These are phyloP conservation scores for Stenodera caucasica DNA, from an alignment of 2,888 invertebrate genomes.

Conservation along the genomic window DNA sequence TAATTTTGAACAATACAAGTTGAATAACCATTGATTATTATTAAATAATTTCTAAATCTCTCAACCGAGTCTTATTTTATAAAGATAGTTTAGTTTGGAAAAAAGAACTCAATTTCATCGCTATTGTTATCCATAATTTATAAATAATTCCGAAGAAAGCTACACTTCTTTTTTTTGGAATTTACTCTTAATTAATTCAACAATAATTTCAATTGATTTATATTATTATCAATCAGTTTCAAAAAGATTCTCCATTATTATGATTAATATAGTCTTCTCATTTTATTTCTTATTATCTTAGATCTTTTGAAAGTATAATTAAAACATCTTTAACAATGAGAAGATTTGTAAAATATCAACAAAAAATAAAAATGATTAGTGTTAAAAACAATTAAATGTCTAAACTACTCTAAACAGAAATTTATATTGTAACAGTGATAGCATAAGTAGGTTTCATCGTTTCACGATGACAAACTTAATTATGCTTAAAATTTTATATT, in stretches of 20 bases:
- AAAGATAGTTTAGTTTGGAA: neutral
- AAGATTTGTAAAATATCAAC: neutral
- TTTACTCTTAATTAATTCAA: neutral
- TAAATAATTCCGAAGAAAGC: neutral
- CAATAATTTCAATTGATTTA: neutral
- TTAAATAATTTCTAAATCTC: neutral
- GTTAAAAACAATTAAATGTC: conserved; percentile 11
- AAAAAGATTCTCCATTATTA: neutral
- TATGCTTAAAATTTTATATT: neutral
- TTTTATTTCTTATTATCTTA: neutral
- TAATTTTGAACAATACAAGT: conserved; percentile 3
- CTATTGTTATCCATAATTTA: neutral
- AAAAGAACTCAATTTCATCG: neutral
- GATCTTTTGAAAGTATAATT: neutral
- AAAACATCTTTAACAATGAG: neutral
- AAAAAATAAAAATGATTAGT: conserved; percentile 15
- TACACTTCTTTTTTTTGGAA: neutral
- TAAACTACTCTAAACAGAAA: conserved; percentile 2
- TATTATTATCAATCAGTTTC: neutral
- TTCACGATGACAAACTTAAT: conserved; percentile 7
- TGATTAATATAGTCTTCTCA: neutral
- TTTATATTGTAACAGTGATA: conserved; percentile 19
- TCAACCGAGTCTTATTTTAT: neutral
- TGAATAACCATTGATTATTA: conserved; percentile 4
- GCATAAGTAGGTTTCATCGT: conserved; percentile 19